Percentiles rank a stretch among this genome's conserved stretches.
phyloP scores from a whole-genome alignment of 1,140 invertebrate genomes.

The Lepidostoma basale region DNA sequence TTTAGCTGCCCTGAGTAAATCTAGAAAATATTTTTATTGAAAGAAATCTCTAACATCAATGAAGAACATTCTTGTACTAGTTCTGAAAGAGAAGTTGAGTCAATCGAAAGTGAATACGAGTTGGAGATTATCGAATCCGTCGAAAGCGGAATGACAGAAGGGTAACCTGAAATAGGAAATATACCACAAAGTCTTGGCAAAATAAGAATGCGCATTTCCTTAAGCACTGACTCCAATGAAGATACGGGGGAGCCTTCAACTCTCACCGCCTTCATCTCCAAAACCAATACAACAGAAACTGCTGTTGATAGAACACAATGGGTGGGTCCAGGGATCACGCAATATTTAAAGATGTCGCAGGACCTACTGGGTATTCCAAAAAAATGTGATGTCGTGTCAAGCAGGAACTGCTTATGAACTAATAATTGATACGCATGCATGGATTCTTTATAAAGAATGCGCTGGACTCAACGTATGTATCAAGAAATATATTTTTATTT shows the following conservation, averaged over 20 bases:
- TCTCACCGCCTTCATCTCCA: neutral
- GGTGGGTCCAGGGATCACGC: neutral
- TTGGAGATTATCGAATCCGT: neutral
- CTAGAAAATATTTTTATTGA: neutral
- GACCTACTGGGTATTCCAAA: neutral
- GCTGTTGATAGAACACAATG: neutral
- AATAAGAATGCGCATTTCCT: neutral
- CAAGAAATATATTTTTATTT: no score
- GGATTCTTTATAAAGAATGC: no score
- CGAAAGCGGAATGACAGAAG: slow-evolving; percentile 1
- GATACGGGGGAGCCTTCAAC: neutral
- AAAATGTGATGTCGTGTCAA: neutral
- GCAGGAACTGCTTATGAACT: no score
- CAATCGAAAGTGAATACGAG: neutral
- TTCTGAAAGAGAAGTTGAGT: slow-evolving; percentile 1
- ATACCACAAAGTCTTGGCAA: slow-evolving; percentile 8
- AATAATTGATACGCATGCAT: no score
- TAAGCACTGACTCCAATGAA: slow-evolving; percentile 9
- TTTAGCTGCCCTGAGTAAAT: neutral
- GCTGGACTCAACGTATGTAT: no score
- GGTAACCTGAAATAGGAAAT: no score
- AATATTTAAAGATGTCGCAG: neutral
- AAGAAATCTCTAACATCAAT: neutral
- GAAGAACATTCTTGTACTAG: slow-evolving; percentile 1
- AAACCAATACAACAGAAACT: neutral